Base-by-base conservation (phyloP, 2,888 invertebrate genomes). In the Orthonevra nobilis region DNA sequence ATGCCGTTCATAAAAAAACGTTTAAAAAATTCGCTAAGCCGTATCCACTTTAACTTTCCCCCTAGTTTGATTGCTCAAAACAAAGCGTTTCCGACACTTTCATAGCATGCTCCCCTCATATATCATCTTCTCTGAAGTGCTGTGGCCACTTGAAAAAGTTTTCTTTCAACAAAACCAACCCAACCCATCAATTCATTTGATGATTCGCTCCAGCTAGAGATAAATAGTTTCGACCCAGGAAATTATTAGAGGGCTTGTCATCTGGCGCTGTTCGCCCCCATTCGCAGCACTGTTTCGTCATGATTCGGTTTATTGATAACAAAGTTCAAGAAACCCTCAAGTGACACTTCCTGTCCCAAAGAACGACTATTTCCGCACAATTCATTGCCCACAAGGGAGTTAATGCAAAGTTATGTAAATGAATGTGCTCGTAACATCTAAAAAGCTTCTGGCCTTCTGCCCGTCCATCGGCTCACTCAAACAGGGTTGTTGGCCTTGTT, bases 181-280 rank as follows among this genome's bases (percentile, higher is more conserved):
- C 38, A 34, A 48, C 54, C 54, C 64, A n/a, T n/a, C 48, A 32
- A 42, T 9, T 30, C 40, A 42, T 64, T 63, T 63, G 48, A 63
- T 36, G 36, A 19, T 36, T 20, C 23, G 3, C 23, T 5, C 23
- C 5, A 3, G 56, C 20, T 36, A 72, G 58, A 52, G 50, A 73
- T 50, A 34, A 56, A 66, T 58, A 73, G 72, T 73, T 73, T 30
- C 64, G 56, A 64, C 64, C 42, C 64, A 73, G 66, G 73, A 73
- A 64, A 73, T 73, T 73, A 66, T 73, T 66, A 73, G 56, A 56
- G 61, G 66, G 50, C 73, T 56, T 36, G 52, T 73, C 66, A 58
- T 66, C 64, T 73, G 58, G 50, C 23, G 14, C 20, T 14, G 46
- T 30, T 17, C 36, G 19, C 48, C 40, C 14, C 15, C 7, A 14